A percentile compares a stretch with the other conserved stretches of the same genome.
phyloP scores from a whole-genome alignment of 2,888 invertebrate genomes.

The Fragum fragum region DNA sequence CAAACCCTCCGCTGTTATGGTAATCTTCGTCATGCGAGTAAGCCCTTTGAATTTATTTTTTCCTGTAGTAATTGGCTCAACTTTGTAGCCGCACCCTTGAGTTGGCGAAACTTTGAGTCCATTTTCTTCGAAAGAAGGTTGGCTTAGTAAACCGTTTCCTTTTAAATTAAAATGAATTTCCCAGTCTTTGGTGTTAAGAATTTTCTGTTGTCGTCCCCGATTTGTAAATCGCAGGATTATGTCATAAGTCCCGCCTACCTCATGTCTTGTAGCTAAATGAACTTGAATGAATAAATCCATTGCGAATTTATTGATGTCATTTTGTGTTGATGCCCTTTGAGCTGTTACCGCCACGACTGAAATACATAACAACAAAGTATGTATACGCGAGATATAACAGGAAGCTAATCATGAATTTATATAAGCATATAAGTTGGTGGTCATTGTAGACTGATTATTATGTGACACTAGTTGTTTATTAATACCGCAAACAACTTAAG shows the following conservation, averaged over 20 bases:
- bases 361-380: not conserved
- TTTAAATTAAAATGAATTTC: constrained; percentile 41
- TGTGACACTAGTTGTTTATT: too few relatives aligned
- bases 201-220: not conserved
- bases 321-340: constrained; percentile 26
- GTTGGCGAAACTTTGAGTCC: constrained; percentile 32
- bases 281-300: constrained; percentile 49
- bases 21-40: not conserved
- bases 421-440: too few relatives aligned
- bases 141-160: constrained; percentile 1
- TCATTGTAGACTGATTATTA: too few relatives aligned
- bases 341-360: not conserved
- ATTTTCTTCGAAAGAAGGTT: constrained; percentile 4
- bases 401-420: too few relatives aligned
- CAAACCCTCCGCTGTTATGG: constrained; percentile 40
- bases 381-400: too few relatives aligned
- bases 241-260: constrained; percentile 31
- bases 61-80: constrained; percentile 2
- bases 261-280: constrained; percentile 58
- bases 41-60: constrained; percentile 27
- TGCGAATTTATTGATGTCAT: constrained; percentile 57
- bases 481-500: too few relatives aligned
- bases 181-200: constrained; percentile 50
- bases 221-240: constrained; percentile 46
- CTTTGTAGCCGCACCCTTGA: constrained; percentile 34